A percentile compares a stretch with the other conserved stretches of the same genome.
phyloP scores from a whole-genome alignment of 1,140 invertebrate genomes.

The Anagrus nilaparvatae region DNA sequence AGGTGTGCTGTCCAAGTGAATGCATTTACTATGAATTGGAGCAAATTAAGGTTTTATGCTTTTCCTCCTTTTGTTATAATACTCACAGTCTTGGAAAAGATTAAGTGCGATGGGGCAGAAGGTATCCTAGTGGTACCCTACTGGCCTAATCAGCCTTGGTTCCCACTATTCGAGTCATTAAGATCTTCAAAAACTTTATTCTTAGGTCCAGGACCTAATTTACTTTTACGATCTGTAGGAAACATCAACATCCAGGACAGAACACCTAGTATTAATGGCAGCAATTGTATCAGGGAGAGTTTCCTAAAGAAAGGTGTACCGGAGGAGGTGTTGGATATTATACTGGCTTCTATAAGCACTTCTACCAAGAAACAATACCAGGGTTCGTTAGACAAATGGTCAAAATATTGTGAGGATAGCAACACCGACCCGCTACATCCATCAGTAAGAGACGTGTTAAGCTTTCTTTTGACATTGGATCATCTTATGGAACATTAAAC shows the following conservation, averaged over 20 bases:
- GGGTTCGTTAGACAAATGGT: neutral
- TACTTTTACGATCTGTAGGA: no score
- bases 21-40: conserved; percentile 2
- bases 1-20: neutral
- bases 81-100: no score
- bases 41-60: no score
- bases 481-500: neutral
- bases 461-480: neutral
- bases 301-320: neutral
- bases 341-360: neutral
- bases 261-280: neutral
- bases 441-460: neutral
- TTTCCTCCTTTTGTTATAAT: no score
- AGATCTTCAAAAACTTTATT: no score
- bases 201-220: no score
- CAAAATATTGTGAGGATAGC: neutral
- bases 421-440: neutral
- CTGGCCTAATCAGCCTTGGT: neutral
- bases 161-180: neutral
- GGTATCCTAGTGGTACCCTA: neutral
- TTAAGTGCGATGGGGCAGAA: no score
- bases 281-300: neutral
- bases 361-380: neutral
- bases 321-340: neutral
- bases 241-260: no score